Conservation (phyloP, 2,797 vertebrate species). For the Platyrinchus mystaceus region DNA sequence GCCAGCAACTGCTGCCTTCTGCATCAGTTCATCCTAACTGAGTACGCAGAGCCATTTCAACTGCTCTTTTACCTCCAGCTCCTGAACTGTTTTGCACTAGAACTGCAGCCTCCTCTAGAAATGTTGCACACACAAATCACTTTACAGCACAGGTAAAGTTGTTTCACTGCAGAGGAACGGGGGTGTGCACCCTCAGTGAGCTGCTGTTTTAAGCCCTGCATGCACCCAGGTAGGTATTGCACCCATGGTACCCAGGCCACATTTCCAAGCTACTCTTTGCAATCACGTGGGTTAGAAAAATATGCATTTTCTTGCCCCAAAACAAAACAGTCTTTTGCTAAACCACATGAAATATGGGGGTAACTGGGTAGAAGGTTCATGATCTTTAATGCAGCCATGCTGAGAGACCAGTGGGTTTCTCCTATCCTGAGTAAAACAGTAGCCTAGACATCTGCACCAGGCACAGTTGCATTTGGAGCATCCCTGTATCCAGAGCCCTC, state of each 20-base stretch:
- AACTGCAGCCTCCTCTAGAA: not conserved
- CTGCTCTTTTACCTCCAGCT: not conserved
- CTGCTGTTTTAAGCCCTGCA: not conserved
- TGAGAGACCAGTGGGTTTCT: not conserved
- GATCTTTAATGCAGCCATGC: not conserved
- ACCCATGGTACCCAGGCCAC: not conserved
- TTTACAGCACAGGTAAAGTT: not conserved
- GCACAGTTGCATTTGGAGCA: not conserved
- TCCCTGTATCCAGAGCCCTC: not conserved
- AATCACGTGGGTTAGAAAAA: fast-evolving
- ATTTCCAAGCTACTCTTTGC: not conserved
- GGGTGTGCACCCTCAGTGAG: not conserved
- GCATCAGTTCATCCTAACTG: not conserved
- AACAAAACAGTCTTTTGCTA: not conserved
- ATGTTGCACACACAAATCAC: fast-evolving
- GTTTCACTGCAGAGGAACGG: not conserved
- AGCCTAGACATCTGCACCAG: not conserved
- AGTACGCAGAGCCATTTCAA: fast-evolving
- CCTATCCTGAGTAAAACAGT: not conserved
- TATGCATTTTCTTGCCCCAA: not conserved
- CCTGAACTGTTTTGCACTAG: not conserved
- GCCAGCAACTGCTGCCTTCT: not conserved
- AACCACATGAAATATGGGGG: not conserved
- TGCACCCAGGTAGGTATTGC: not conserved
- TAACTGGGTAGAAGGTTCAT: not conserved